Percentiles rank a stretch among this genome's conserved stretches.
These are phyloP conservation scores for Pyrgus malvae DNA, from an alignment of 2,888 invertebrate genomes.

Conservation along the genomic window DNA sequence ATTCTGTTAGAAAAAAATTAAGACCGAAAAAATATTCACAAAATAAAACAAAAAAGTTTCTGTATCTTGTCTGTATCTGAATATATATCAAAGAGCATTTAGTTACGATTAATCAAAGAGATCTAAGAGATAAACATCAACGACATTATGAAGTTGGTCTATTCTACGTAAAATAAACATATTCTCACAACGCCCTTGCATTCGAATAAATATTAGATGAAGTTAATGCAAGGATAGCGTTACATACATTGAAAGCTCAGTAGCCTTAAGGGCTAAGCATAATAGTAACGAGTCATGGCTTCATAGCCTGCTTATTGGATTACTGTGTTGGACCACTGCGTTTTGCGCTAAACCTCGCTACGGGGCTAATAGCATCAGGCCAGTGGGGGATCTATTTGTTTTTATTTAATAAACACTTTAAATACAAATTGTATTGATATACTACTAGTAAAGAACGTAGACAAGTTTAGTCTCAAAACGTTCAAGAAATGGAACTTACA, in stretches of 20 bases:
- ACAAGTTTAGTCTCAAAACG: no score
- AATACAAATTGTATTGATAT: no score
- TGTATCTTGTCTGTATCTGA: no score
- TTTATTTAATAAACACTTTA: no score
- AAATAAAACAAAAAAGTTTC: no score
- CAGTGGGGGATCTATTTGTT: background rate
- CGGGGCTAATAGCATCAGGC: background rate
- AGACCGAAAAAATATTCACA: no score
- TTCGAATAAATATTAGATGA: conserved; percentile 16
- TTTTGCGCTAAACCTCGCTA: conserved; percentile 4
- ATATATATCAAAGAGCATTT: no score
- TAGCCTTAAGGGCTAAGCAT: conserved; percentile 19
- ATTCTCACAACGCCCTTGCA: background rate
- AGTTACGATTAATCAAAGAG: no score
- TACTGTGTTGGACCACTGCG: conserved; percentile 14
- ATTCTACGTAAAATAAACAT: background rate
- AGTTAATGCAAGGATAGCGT: conserved; percentile 7
- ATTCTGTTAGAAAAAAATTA: no score
- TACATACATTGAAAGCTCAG: conserved; percentile 17
- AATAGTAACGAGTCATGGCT: conserved; percentile 14
- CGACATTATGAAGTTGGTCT: no score
- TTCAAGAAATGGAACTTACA: no score
- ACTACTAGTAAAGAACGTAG: no score
- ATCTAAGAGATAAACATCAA: background rate
- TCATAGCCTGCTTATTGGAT: conserved; percentile 23